Evolutionary conservation across 2,888 invertebrate species (phyloP), one percentile per base, ranked within the genome.

Genomic region (Papilio gigon): DNA sequence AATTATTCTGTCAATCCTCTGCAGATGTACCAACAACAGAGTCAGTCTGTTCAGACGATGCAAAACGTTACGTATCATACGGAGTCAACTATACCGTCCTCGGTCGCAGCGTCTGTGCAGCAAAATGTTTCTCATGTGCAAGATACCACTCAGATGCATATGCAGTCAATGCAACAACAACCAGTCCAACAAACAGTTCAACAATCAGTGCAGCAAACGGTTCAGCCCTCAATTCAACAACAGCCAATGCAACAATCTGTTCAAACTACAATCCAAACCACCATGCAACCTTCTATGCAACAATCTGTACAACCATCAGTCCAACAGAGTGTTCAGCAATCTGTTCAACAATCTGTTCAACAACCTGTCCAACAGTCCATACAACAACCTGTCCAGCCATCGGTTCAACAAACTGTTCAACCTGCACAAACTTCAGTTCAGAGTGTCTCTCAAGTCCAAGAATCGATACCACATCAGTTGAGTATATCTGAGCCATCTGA

Each of bases 1-100:
- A 89, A 92, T 81, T 91, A 84, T 71, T 76, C 87, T 71, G 79
- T 88, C 77, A 91, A 91, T 74, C 92, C 91, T 67, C 80, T 91
- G 75, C 92, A 92, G 71, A 87, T 90, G 84, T 90, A 89, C 77
- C 93, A 86, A 72, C 87, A 75, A 66, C 82, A 73, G 56, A 86
- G 83, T 65, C 87, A 87, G 70, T 80, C 82, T 0, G 75, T 82
- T 61, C 86, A 84, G 66, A 73, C 79, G 42, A 84, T 76, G 71
- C 75, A 84, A 67, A 84, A 81, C 22, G 80, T 83, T 42, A 64
- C 71, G 8, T 76, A 76, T 17, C 76, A 78, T 50, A 78, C 84
- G 50, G 86, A 85, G 58, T 71, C 80, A 47, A 71, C 74, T 1
- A 71, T 78, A 11, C 71, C 79, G 2, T 70, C 79, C 11, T 76